Base-by-base conservation (phyloP, 2,113 vertebrate genomes). In the Pleuronectes platessa region DNA sequence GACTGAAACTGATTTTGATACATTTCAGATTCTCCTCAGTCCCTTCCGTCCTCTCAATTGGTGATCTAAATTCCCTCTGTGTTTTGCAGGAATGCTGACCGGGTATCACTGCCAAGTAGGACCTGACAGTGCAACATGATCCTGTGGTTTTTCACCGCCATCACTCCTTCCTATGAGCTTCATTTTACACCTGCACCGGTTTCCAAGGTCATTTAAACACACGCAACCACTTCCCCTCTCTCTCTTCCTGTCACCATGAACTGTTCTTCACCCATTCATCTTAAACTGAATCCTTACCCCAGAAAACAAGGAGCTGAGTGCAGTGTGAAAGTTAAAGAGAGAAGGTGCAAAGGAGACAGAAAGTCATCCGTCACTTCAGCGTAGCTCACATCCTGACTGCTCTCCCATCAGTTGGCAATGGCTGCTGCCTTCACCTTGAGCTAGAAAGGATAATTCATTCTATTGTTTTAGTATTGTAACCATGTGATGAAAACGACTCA, bases 41-140 rank as follows among this genome's bases (percentile, higher is more conserved):
- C 26, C 42, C 15, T 53, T 42, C 12, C 37, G 1, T 45, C 31
- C 4, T 11, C 20, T 26, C 20, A 8, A 1, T 69, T 14, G 63
- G 15, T 13, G 17, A 42, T 74, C 74, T 35, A 47, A 53, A 42
- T 42, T 64, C 0, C 49, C 23, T 21, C 26, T 65, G 49, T 74
- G 8, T 7, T 1, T 23, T 21, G 11, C 35, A 68, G 59, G 75
- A 76, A 71, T 62, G 71, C 63, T 61, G 47, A 61, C 9, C 1
- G 35, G 18, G 18, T 21, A 18, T 45, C 65, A 37, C 51, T 27
- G 59, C 74, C 70, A 86, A 74, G 4, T 66, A 37, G 49, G 69
- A 69, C 60, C 35, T 53, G 56, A 49, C 24, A 61, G 63, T 66
- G 69, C 0, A 78, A 76, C 17, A 58, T 37, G 47, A 84, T 75